Percentiles rank a stretch among this genome's conserved stretches.
Evolutionary conservation across 35 echinoderm and acorn worm genomes (phyloP).

Genomic region (Anneissia japonica): DNA sequence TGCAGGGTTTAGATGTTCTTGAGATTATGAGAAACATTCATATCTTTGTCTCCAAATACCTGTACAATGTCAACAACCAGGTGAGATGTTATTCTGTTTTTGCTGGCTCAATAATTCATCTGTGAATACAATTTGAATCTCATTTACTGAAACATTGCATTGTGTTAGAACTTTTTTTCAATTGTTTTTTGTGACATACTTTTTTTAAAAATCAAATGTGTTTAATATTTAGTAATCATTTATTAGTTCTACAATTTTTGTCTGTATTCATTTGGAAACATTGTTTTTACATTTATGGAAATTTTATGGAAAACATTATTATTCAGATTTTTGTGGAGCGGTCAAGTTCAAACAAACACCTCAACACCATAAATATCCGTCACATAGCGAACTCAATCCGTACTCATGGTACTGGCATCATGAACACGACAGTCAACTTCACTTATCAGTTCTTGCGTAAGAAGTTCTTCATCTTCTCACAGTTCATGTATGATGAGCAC

Average conservation of each 20-base stretch:
- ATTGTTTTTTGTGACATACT: not conserved
- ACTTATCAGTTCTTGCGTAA: slow-evolving; percentile 94
- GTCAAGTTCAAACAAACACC: slow-evolving; percentile 97
- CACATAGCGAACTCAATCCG: slow-evolving; percentile 97
- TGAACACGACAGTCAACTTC: slow-evolving; percentile 99
- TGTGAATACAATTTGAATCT: too few relatives aligned
- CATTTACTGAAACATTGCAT: not conserved
- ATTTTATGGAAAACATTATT: too few relatives aligned
- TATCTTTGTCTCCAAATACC: slow-evolving; percentile 98
- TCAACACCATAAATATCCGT: slow-evolving; percentile 99
- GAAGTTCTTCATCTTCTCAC: slow-evolving; percentile 99
- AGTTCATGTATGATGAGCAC: slow-evolving; percentile 99
- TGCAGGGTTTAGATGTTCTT: slow-evolving; percentile 95
- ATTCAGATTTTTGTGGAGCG: slow-evolving; percentile 93
- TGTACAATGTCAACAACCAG: slow-evolving; percentile 99
- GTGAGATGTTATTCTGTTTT: slow-evolving; percentile 17
- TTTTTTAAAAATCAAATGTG: too few relatives aligned
- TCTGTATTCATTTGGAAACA: too few relatives aligned
- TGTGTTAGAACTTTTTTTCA: not conserved
- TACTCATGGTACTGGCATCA: slow-evolving; percentile 98
- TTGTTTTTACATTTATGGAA: too few relatives aligned
- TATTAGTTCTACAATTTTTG: too few relatives aligned
- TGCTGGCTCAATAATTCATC: too few relatives aligned
- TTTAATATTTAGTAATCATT: too few relatives aligned
- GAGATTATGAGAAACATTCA: slow-evolving; percentile 99